phyloP scores from a whole-genome alignment of 1,140 invertebrate species.

The Gryon sp. region DNA sequence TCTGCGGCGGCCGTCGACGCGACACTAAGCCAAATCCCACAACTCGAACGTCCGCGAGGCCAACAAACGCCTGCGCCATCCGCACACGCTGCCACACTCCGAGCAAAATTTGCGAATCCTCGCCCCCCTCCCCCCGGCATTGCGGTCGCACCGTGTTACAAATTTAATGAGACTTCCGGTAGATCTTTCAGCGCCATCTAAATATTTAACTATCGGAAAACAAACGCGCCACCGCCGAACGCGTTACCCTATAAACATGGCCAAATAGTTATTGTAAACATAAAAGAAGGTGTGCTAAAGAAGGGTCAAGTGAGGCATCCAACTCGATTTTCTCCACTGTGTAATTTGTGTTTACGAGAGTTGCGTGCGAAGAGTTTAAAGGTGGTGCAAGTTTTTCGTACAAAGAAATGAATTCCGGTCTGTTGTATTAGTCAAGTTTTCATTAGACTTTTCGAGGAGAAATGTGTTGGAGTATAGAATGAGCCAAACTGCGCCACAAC shows the following conservation, averaged over 20 bases:
- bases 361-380: too few relatives aligned
- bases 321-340: not conserved
- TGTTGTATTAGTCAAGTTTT: slow-evolving; percentile 9
- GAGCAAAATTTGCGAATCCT: slow-evolving; percentile 7
- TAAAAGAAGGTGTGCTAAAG: too few relatives aligned
- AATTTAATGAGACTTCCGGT: slow-evolving; percentile 58
- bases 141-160: slow-evolving; percentile 42
- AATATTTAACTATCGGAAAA: slow-evolving; percentile 55
- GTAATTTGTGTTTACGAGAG: not conserved
- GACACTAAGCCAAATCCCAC: slow-evolving; percentile 70
- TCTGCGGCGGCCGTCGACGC: slow-evolving; percentile 73
- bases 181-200: slow-evolving; percentile 48
- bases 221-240: slow-evolving; percentile 6
- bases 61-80: slow-evolving; percentile 70
- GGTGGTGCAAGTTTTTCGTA: too few relatives aligned
- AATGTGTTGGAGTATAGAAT: too few relatives aligned
- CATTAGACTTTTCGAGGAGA: slow-evolving; percentile 5
- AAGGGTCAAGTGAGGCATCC: too few relatives aligned
- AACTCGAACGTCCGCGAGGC: slow-evolving; percentile 68
- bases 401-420: slow-evolving; percentile 4
- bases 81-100: slow-evolving; percentile 47
- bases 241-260: slow-evolving; percentile 1
- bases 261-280: slow-evolving; percentile 16
- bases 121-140: slow-evolving; percentile 26
- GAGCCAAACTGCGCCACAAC: slow-evolving; percentile 1